Conservation (phyloP, 2,113 vertebrate genomes). For the Colinus virginianus region DNA sequence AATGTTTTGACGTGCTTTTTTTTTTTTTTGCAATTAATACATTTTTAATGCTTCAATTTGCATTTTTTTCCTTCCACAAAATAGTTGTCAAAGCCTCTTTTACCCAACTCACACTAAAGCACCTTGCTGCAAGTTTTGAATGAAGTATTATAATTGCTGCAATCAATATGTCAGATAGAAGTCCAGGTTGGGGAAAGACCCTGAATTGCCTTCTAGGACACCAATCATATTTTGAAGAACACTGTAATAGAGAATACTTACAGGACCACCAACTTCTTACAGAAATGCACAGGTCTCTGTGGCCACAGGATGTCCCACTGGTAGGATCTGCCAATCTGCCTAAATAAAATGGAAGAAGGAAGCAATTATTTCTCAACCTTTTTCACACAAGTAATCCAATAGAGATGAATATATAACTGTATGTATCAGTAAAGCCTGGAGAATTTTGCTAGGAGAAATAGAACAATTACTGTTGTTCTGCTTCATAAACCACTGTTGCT, state of each 20-base stretch:
- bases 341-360: slow-evolving; percentile 34
- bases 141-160: neutral
- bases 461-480: neutral
- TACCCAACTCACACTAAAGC: neutral
- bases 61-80: neutral
- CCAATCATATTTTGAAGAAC: neutral
- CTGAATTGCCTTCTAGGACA: neutral
- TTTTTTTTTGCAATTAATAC: neutral
- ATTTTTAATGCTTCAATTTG: neutral
- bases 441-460: neutral
- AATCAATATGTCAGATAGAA: neutral
- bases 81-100: neutral
- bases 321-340: slow-evolving; percentile 78
- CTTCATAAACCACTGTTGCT: neutral
- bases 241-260: slow-evolving; percentile 60
- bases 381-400: neutral
- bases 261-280: slow-evolving; percentile 82
- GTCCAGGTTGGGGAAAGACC: neutral
- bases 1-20: neutral
- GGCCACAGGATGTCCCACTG: slow-evolving; percentile 43
- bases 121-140: neutral
- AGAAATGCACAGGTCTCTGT: slow-evolving; percentile 71
- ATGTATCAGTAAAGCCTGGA: neutral
- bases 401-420: neutral
- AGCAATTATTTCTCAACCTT: neutral